Conservation (phyloP, 2,113 vertebrate species). For the Corydoras maculifer region DNA sequence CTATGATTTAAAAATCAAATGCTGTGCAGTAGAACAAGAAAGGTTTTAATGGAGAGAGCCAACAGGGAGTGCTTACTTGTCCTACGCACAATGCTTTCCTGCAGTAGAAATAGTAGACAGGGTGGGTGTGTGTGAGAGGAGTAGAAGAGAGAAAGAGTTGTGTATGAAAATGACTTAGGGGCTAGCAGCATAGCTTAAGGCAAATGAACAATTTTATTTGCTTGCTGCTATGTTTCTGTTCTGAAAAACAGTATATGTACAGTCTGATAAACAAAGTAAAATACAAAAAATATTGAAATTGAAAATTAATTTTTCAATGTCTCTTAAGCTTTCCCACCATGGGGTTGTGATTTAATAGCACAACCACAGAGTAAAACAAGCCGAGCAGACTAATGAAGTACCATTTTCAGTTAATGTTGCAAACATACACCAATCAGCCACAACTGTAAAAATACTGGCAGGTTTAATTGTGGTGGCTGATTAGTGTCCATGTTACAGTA, state of each 20-base stretch:
- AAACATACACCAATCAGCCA: neutral
- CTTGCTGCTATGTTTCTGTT: neutral
- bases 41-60: conserved; percentile 33
- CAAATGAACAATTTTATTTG: neutral
- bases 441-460: too few relatives aligned
- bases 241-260: neutral
- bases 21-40: conserved; percentile 14
- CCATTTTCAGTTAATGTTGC: conserved; percentile 2
- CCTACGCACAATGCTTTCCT: conserved; percentile 23
- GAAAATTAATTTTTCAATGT: conserved; percentile 1
- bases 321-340: neutral
- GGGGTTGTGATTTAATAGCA: neutral
- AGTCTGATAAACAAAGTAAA: conserved; percentile 1
- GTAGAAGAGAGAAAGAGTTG: neutral
- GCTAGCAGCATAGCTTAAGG: conserved; percentile 1
- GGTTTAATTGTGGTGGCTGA: too few relatives aligned
- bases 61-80: conserved; percentile 22
- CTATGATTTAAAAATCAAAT: conserved; percentile 45
- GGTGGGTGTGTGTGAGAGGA: too few relatives aligned
- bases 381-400: conserved; percentile 8
- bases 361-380: neutral
- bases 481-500: too few relatives aligned
- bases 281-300: conserved; percentile 8
- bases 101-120: neutral
- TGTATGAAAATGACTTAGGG: conserved; percentile 5